Base-by-base conservation (phyloP, 2,888 invertebrate genomes). In the Morinoia aosen region DNA sequence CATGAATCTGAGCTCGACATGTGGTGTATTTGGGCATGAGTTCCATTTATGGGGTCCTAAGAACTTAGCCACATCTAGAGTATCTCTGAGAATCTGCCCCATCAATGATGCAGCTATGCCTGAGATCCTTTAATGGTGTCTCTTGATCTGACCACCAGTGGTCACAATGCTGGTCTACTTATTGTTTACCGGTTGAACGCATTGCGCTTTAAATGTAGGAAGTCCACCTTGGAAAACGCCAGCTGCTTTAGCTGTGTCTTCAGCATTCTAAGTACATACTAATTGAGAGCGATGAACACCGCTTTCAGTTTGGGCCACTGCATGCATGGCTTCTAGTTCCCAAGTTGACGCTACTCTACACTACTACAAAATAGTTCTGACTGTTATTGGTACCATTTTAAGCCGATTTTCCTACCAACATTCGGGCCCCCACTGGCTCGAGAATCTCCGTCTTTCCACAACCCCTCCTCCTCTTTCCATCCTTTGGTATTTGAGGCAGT, bases 391-490 rank as follows among this genome's bases (percentile, higher is more conserved):
- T 10, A 8, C 76, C 8, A 10, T 76, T 76, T 76, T 19, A 76
- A 76, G 25, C 19, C 76, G 19, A 10, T 16, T 76, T 76, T 76
- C 25, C 25, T 76, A 3, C 25, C 19, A 10, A 33, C 25, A 25
- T 76, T 76, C 7, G 76, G 8, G 76, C 25, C 33, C 5, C 76
- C 25, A 76, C 76, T 1, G 25, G 33, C 12, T 33, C 25, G 76
- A 25, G 76, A 33, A 19, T 33, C 76, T 33, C 76, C 25, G 10
- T 76, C 33, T 61, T 16, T 76, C 76, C 33, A 33, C 76, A 8
- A 33, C 76, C 64, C 61, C 76, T 58, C 57, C 95, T 61, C 93
- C 91, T 48, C 91, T 4, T 61, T 61, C 58, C 93, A 33, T 93
- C 93, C 64, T 76, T 76, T 33, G 76, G 76, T 33, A 76, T 76